Evolutionary conservation across 1,140 invertebrate species (phyloP).

Genomic region (Trichogramma pretiosum): DNA sequence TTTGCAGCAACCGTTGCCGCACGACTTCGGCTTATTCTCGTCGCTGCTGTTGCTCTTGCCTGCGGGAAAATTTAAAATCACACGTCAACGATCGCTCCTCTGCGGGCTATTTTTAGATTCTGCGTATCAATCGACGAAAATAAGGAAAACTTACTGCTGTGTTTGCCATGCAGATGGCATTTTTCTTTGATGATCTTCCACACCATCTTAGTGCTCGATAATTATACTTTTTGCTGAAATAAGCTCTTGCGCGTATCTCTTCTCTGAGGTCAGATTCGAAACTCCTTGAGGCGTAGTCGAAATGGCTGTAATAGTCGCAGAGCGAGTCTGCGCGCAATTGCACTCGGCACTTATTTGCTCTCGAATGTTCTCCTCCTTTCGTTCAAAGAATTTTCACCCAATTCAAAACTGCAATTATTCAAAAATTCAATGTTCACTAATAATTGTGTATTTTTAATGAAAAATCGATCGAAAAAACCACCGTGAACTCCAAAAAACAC

Average conservation of each 20-base stretch:
- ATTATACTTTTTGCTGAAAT: background rate
- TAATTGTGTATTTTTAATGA: too few species aligned
- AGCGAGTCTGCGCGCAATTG: slow-evolving; percentile 16
- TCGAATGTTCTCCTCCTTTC: slow-evolving; percentile 8
- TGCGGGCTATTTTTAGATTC: slow-evolving; percentile 3
- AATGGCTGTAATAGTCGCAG: too few species aligned
- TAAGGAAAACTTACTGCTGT: slow-evolving; percentile 25
- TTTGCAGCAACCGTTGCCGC: slow-evolving; percentile 20
- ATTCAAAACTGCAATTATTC: too few species aligned
- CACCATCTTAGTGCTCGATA: too few species aligned
- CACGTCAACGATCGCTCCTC: background rate
- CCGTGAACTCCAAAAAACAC: too few species aligned
- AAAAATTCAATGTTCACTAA: too few species aligned
- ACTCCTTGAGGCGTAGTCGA: slow-evolving; percentile 2
- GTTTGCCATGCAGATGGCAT: slow-evolving; percentile 23
- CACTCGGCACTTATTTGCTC: slow-evolving; percentile 2
- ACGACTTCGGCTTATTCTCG: slow-evolving; percentile 19
- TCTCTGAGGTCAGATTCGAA: slow-evolving; percentile 10
- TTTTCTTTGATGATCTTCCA: slow-evolving; percentile 29
- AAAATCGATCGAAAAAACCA: too few species aligned
- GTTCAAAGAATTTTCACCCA: too few species aligned
- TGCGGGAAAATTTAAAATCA: slow-evolving; percentile 4
- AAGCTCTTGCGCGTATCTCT: slow-evolving; percentile 3
- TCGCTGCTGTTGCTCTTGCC: too few species aligned
- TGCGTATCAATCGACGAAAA: too few species aligned